These are phyloP conservation scores for Saccostrea cuccullata DNA, from an alignment of 1,140 invertebrate genomes.

Conservation along the genomic window DNA sequence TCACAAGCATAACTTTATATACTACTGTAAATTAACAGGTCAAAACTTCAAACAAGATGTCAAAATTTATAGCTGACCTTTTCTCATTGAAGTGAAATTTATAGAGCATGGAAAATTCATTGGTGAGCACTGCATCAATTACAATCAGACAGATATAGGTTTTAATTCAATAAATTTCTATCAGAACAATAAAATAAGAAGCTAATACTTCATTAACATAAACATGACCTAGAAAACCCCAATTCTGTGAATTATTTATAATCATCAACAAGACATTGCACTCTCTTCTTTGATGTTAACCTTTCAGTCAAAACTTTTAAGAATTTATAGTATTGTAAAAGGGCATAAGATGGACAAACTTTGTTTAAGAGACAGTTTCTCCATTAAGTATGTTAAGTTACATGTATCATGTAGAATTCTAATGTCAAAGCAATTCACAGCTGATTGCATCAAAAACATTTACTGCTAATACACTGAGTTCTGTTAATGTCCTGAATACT, in stretches of 20 bases:
- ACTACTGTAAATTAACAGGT: not conserved
- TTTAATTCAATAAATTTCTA: too few relatives aligned
- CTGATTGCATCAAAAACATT: not conserved
- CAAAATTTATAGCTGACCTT: not conserved
- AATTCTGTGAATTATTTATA: too few relatives aligned
- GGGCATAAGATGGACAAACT: too few relatives aligned
- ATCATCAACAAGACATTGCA: conserved; percentile 1
- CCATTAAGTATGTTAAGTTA: too few relatives aligned
- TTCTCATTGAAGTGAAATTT: not conserved
- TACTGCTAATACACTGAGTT: not conserved
- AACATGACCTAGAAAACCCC: too few relatives aligned
- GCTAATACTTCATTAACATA: too few relatives aligned
- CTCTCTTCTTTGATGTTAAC: too few relatives aligned
- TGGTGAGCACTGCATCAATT: not conserved
- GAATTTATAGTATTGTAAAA: too few relatives aligned
- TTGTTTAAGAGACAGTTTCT: too few relatives aligned
- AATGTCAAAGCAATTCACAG: not conserved
- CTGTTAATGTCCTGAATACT: not conserved
- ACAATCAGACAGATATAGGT: not conserved
- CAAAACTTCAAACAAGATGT: not conserved
- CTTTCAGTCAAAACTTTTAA: too few relatives aligned
- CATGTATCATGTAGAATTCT: not conserved
- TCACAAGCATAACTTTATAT: not conserved
- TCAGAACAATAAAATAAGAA: too few relatives aligned
- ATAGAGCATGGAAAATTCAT: conserved; percentile 21